Conservation (phyloP, 2,888 invertebrate species). For the Hartigia nigra region DNA sequence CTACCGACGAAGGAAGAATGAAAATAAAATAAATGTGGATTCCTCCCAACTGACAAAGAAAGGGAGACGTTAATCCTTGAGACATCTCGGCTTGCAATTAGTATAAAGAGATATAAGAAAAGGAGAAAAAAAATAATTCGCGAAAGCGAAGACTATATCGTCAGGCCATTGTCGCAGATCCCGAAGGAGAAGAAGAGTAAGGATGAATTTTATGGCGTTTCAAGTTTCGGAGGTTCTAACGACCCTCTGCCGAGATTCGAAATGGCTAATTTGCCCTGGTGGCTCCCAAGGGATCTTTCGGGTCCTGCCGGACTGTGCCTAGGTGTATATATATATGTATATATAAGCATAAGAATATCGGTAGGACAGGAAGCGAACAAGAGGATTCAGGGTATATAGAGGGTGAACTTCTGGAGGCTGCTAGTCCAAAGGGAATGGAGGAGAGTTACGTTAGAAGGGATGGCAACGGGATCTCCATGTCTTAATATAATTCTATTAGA, state of each 20-base stretch:
- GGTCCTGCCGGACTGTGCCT: conserved; percentile 10
- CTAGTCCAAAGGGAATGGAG: conserved; percentile 23
- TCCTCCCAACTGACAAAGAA: not conserved
- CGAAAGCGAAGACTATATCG: not conserved
- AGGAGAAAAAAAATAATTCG: not conserved
- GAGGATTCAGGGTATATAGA: conserved; percentile 1
- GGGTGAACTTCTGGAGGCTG: conserved; percentile 63
- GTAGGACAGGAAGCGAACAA: not conserved
- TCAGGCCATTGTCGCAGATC: conserved; percentile 8
- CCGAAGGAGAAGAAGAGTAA: conserved; percentile 2
- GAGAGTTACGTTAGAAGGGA: conserved; percentile 38
- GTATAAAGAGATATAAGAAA: not conserved
- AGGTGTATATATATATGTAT: not conserved
- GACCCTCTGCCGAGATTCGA: conserved; percentile 59
- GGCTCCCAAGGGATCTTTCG: conserved; percentile 52
- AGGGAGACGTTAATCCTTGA: not conserved
- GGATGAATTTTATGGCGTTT: conserved; percentile 1
- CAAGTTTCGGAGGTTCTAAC: conserved; percentile 27
- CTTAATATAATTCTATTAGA: conserved; percentile 65
- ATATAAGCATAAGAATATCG: not conserved
- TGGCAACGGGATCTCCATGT: conserved; percentile 50
- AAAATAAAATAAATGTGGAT: not conserved
- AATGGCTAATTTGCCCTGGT: conserved; percentile 64
- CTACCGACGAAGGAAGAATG: not conserved
- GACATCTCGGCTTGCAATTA: not conserved